A percentile compares a stretch with the other conserved stretches of the same genome.
Conservation (phyloP, 1,140 invertebrate species). For the Camponotus vicinus region DNA sequence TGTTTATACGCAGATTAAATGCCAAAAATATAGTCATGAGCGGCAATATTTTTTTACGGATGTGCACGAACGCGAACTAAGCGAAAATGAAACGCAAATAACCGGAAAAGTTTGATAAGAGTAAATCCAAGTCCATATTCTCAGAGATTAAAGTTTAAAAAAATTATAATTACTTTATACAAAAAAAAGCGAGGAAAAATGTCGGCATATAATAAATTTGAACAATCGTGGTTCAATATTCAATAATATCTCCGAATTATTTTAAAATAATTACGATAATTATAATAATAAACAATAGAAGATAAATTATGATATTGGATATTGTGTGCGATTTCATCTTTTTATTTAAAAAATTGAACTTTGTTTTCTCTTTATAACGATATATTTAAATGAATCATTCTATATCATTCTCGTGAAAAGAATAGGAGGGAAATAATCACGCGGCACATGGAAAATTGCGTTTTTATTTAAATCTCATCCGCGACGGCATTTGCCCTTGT, state of each 20-base stretch:
- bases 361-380: neutral
- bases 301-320: neutral
- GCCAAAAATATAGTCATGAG: constrained; percentile 13
- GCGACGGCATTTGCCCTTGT: constrained; percentile 31
- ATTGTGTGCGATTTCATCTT: neutral
- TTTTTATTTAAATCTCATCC: constrained; percentile 60
- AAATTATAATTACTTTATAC: too few relatives aligned
- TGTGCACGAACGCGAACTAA: neutral
- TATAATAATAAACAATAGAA: neutral
- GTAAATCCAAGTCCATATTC: neutral
- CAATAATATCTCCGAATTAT: neutral
- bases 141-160: too few relatives aligned
- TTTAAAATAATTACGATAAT: constrained; percentile 12
- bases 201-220: neutral
- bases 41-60: constrained; percentile 22
- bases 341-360: neutral
- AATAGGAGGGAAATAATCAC: constrained; percentile 48
- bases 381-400: constrained; percentile 18
- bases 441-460: constrained; percentile 48
- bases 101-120: neutral
- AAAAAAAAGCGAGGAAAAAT: too few relatives aligned
- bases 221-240: neutral
- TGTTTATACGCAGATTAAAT: constrained; percentile 57
- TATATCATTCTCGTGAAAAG: neutral
- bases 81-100: neutral